Conservation (phyloP, 2,113 vertebrate species). For the Gavia stellata region DNA sequence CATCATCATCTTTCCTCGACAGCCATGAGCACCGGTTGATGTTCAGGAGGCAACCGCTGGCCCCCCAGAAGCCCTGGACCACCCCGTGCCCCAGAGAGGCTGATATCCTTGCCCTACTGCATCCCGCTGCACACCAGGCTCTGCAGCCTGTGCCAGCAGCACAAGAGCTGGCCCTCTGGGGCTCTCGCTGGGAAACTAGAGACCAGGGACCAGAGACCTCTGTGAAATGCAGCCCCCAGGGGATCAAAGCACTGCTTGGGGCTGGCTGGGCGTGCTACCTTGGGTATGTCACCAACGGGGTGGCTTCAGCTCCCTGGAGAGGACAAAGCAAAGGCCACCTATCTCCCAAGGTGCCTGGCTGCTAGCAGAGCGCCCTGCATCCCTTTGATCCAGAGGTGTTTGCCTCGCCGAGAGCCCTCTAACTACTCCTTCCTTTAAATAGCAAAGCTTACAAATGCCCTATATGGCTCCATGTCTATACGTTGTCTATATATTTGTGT, state of each 20-base stretch:
- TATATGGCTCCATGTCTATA: not conserved
- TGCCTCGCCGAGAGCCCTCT: not conserved
- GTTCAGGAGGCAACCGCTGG: not conserved
- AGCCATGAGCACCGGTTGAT: not conserved
- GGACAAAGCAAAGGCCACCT: not conserved
- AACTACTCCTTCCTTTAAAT: constrained; percentile 30
- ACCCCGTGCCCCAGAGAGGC: accelerated
- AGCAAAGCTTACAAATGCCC: constrained; percentile 43
- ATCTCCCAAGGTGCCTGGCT: not conserved
- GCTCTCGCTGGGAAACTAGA: not conserved
- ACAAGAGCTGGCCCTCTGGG: not conserved
- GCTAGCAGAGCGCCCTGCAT: not conserved
- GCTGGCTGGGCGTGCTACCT: accelerated
- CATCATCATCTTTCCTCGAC: not conserved
- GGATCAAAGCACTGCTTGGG: not conserved
- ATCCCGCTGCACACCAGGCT: not conserved
- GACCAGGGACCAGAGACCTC: not conserved
- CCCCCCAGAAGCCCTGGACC: not conserved
- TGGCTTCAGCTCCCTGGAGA: not conserved
- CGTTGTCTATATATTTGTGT: constrained; percentile 41
- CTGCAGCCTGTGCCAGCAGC: not conserved
- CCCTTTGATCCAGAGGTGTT: constrained; percentile 42
- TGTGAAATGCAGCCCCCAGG: accelerated
- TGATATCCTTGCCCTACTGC: not conserved
- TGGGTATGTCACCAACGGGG: not conserved